Conservation (phyloP, 2,888 invertebrate species). For the Rhagonycha fulva region DNA sequence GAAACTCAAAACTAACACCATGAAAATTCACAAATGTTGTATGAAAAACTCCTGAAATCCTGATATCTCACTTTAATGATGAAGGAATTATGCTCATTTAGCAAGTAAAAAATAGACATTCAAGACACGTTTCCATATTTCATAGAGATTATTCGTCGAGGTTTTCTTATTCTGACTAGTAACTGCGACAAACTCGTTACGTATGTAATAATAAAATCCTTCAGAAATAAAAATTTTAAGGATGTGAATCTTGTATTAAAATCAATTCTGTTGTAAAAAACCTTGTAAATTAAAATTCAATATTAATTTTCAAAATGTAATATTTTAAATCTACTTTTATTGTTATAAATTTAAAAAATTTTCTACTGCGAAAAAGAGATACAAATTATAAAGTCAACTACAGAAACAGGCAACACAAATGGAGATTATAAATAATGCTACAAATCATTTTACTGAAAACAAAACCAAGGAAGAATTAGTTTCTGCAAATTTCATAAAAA, state of each 20-base stretch:
- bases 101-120: constrained; percentile 16
- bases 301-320: too few species aligned
- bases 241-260: not conserved
- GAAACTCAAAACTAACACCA: not conserved
- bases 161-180: not conserved
- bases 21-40: not conserved
- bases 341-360: too few species aligned
- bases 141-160: not conserved
- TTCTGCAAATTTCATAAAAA: too few species aligned
- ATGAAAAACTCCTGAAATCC: not conserved
- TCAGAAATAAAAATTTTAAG: not conserved
- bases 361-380: too few species aligned
- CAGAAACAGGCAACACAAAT: too few species aligned
- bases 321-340: too few species aligned
- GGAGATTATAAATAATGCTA: too few species aligned
- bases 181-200: not conserved
- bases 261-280: not conserved
- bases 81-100: constrained; percentile 4
- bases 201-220: not conserved
- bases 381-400: too few species aligned
- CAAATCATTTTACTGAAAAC: too few species aligned
- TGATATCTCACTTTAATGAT: constrained; percentile 7
- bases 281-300: too few species aligned
- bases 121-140: constrained; percentile 15
- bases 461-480: too few species aligned